Conservation (phyloP, 2,113 vertebrate genomes). For the Desmodus rotundus region DNA sequence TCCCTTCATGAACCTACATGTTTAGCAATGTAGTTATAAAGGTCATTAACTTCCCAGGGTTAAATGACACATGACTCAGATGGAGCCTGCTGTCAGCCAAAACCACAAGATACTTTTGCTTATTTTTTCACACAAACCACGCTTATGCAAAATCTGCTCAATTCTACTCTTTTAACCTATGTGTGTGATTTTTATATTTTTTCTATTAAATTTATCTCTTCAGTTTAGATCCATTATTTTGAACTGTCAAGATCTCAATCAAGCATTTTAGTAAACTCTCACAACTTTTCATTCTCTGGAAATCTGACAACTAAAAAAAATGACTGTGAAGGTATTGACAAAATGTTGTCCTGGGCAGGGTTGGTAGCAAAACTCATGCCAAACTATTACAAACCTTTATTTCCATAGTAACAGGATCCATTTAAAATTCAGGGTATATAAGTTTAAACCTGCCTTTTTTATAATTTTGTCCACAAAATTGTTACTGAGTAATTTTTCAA, state of each 20-base stretch:
- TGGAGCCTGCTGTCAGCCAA: not conserved
- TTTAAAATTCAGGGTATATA: not conserved
- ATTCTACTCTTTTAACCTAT: not conserved
- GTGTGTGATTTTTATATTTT: not conserved
- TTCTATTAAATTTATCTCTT: not conserved
- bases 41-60: not conserved
- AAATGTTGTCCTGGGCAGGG: not conserved
- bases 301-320: not conserved
- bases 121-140: not conserved
- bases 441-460: not conserved
- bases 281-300: not conserved
- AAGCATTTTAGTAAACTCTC: not conserved
- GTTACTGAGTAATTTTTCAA: slow-evolving; percentile 24
- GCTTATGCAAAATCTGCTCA: not conserved
- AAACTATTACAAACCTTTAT: not conserved
- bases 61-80: not conserved
- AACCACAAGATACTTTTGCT: not conserved
- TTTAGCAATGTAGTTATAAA: not conserved
- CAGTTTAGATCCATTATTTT: not conserved
- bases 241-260: not conserved
- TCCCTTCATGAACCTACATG: not conserved
- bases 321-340: slow-evolving; percentile 13
- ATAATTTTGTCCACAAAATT: slow-evolving; percentile 14
- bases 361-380: not conserved
- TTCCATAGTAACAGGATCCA: not conserved